A percentile compares a stretch with the other conserved stretches of the same genome.
phyloP scores from a whole-genome alignment of 1,140 invertebrate species.

The Matsumurasca onukii region DNA sequence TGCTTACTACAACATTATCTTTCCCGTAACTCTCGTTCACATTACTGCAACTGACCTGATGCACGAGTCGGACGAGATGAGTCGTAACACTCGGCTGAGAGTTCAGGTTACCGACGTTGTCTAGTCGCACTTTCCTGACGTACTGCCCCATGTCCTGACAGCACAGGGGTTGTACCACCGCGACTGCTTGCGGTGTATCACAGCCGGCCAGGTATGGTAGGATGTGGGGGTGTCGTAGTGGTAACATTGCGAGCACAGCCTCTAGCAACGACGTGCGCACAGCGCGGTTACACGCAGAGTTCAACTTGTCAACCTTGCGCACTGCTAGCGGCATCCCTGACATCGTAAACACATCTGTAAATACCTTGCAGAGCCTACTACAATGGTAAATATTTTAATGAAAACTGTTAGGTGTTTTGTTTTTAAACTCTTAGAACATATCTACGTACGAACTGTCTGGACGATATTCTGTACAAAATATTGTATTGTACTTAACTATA shows the following conservation, averaged over 20 bases:
- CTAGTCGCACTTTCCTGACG: not conserved
- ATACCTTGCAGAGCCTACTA: not conserved
- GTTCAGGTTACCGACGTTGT: not conserved
- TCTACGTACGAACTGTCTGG: not conserved
- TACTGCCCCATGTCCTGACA: not conserved
- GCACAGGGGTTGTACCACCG: not conserved
- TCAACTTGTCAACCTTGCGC: not conserved
- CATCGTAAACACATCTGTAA: not conserved
- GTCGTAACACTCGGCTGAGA: not conserved
- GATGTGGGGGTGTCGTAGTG: not conserved
- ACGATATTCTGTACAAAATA: not conserved
- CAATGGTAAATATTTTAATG: not conserved
- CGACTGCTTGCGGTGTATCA: not conserved
- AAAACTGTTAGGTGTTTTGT: not conserved
- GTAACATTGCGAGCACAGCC: not conserved
- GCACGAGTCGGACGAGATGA: too few species aligned
- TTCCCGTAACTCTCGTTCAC: too few species aligned
- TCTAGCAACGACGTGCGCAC: not conserved
- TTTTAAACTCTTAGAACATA: not conserved
- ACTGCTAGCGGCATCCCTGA: conserved; percentile 11
- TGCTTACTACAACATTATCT: too few species aligned
- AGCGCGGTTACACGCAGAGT: not conserved
- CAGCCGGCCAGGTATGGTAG: conserved; percentile 8
- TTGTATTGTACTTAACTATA: too few species aligned
- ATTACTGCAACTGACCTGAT: too few species aligned